Evolutionary conservation across 2,888 invertebrate species (phyloP).

Genomic region (Drosophila paramelanica): DNA sequence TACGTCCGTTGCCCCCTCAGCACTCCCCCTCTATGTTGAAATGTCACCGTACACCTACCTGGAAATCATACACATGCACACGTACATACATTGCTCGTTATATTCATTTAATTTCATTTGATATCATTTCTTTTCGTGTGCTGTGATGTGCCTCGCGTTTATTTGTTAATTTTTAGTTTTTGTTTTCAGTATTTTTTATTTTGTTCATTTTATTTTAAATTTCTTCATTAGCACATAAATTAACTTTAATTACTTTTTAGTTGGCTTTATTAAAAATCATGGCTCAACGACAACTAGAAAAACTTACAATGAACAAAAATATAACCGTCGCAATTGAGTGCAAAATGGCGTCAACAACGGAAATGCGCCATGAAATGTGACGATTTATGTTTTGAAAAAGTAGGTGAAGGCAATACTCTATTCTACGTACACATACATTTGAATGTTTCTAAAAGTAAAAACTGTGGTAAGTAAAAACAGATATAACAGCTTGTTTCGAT

Average conservation of each 20-base stretch:
- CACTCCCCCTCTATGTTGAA: neutral
- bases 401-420: slow-evolving; percentile 2
- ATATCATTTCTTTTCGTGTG: slow-evolving; percentile 39
- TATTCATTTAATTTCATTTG: slow-evolving; percentile 47
- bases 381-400: slow-evolving; percentile 5
- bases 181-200: slow-evolving; percentile 18
- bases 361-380: slow-evolving; percentile 47
- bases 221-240: slow-evolving; percentile 82
- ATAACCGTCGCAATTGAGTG: slow-evolving; percentile 31
- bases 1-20: slow-evolving; percentile 29
- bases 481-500: too few relatives aligned
- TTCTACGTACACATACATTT: neutral
- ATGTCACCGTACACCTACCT: slow-evolving; percentile 28
- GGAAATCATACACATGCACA: slow-evolving; percentile 20
- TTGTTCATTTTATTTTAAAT: slow-evolving; percentile 46
- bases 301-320: slow-evolving; percentile 17
- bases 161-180: slow-evolving; percentile 65
- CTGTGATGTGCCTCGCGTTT: slow-evolving; percentile 47
- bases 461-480: too few relatives aligned
- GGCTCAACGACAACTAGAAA: slow-evolving; percentile 41
- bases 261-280: slow-evolving; percentile 73
- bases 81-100: slow-evolving; percentile 51
- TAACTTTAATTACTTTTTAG: slow-evolving; percentile 77
- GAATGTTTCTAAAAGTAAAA: too few relatives aligned
- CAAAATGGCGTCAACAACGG: slow-evolving; percentile 53